Conservation (phyloP, 1,140 invertebrate genomes). For the Frieseomelitta varia region DNA sequence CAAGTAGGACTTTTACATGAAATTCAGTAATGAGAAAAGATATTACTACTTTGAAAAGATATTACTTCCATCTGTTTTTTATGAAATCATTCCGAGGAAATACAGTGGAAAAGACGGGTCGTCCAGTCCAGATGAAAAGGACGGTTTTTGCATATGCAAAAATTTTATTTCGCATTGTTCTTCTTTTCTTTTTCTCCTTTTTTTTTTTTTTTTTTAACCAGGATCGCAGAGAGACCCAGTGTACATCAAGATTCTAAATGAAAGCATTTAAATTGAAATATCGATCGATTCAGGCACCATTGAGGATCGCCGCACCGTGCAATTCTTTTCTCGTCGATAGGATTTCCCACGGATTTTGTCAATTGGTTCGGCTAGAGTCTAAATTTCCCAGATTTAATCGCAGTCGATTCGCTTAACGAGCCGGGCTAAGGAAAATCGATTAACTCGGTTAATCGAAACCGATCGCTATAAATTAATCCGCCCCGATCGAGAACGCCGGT, state of each 20-base stretch:
- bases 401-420: conserved; percentile 12
- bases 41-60: too few relatives aligned
- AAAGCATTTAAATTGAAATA: neutral
- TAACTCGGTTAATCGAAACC: conserved; percentile 35
- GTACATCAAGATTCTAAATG: neutral
- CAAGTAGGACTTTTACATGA: too few relatives aligned
- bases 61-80: too few relatives aligned
- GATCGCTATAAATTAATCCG: conserved; percentile 40
- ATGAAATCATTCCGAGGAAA: too few relatives aligned
- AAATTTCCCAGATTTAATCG: conserved; percentile 13
- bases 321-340: neutral
- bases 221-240: neutral
- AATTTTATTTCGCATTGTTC: too few relatives aligned
- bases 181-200: too few relatives aligned
- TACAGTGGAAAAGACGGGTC: too few relatives aligned
- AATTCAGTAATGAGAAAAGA: too few relatives aligned
- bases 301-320: neutral
- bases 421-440: conserved; percentile 17
- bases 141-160: too few relatives aligned
- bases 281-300: neutral
- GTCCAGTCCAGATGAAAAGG: too few relatives aligned
- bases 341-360: neutral
- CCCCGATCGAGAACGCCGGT: neutral
- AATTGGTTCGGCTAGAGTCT: neutral
- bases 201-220: too few relatives aligned